phyloP scores from a whole-genome alignment of 1,140 invertebrate genomes.

The Delia radicum region DNA sequence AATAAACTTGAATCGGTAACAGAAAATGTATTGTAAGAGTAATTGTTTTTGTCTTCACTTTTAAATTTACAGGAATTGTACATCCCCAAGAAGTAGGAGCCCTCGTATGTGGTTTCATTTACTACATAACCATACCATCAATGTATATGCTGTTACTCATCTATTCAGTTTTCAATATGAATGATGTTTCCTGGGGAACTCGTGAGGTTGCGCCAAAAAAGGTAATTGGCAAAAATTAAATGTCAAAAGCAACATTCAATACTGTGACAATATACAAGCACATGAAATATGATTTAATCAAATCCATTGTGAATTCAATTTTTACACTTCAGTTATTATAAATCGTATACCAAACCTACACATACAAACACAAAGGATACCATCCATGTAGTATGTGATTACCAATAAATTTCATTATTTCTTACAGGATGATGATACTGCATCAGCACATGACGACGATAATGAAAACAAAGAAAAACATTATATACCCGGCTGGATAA shows the following conservation, averaged over 20 bases:
- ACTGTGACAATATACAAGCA: too few relatives aligned
- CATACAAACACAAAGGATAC: neutral
- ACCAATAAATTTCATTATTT: neutral
- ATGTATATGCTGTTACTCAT: constrained; percentile 93
- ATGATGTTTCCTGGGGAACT: constrained; percentile 90
- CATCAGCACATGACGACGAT: constrained; percentile 14
- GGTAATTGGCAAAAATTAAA: constrained; percentile 25
- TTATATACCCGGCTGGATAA: constrained; percentile 69
- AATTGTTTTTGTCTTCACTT: too few relatives aligned
- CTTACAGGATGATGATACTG: constrained; percentile 31
- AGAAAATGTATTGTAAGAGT: too few relatives aligned
- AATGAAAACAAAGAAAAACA: constrained; percentile 26
- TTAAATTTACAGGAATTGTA: constrained; percentile 61
- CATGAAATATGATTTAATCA: constrained; percentile 25
- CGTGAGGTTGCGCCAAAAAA: constrained; percentile 64
- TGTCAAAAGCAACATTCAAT: too few relatives aligned
- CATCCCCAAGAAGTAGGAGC: constrained; percentile 85
- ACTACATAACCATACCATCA: constrained; percentile 89
- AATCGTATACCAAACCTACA: neutral
- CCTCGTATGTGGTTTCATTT: constrained; percentile 75
- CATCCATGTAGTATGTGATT: neutral
- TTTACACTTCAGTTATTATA: neutral
- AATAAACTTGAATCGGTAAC: too few relatives aligned
- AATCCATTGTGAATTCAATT: constrained; percentile 32
- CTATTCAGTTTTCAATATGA: constrained; percentile 87